Percentiles rank a stretch among this genome's conserved stretches.
Evolutionary conservation across 64 coral and sea anemone genomes (phyloP).

Genomic region (Hydrozoanthus tunicans): DNA sequence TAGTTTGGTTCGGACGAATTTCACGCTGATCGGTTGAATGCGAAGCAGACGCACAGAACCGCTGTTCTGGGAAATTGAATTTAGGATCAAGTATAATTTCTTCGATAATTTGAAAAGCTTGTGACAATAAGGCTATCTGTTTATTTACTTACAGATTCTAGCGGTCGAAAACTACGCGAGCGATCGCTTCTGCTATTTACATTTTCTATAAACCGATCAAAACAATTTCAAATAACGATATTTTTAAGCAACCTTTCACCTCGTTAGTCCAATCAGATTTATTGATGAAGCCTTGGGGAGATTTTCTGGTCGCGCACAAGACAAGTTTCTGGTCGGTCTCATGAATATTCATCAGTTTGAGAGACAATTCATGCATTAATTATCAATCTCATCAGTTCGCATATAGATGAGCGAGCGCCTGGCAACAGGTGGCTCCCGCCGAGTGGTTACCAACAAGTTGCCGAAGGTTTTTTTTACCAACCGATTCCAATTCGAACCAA

Average conservation of each 20-base stretch:
- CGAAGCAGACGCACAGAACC: neutral
- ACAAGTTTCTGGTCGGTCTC: neutral
- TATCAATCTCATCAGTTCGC: slow-evolving; percentile 20
- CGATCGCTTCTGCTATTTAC: slow-evolving; percentile 21
- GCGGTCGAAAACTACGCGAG: neutral
- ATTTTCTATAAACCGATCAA: slow-evolving; percentile 46
- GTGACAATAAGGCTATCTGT: neutral
- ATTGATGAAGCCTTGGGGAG: slow-evolving; percentile 4
- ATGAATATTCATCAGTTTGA: slow-evolving; percentile 43
- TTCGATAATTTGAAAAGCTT: neutral
- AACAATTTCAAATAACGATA: slow-evolving; percentile 48
- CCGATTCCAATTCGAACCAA: neutral
- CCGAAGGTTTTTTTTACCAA: slow-evolving; percentile 33
- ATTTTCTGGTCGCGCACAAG: slow-evolving; percentile 35
- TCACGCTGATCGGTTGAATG: neutral
- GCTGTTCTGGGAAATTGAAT: neutral
- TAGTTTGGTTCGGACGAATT: neutral
- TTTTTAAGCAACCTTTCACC: neutral
- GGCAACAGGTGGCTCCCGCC: slow-evolving; percentile 56
- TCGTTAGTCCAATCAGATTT: slow-evolving; percentile 22
- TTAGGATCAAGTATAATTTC: neutral
- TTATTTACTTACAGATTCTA: slow-evolving; percentile 5
- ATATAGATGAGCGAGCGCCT: slow-evolving; percentile 56
- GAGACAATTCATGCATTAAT: slow-evolving; percentile 54
- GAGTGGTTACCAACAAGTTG: slow-evolving; percentile 57